These are phyloP conservation scores for Cheilosia soror DNA, from an alignment of 2,888 invertebrate species.

Conservation along the genomic window DNA sequence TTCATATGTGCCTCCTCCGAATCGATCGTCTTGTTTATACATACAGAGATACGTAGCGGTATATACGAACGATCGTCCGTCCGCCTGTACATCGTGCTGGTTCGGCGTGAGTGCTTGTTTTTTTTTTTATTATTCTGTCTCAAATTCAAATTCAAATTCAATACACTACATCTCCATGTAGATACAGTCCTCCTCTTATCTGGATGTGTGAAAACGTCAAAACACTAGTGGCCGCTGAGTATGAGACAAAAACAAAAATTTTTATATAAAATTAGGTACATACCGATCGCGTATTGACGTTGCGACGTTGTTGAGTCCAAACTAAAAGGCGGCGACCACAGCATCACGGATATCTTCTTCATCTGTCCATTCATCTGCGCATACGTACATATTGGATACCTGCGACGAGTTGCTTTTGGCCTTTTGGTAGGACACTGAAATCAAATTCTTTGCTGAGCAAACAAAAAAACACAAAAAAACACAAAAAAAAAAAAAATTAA, in stretches of 20 bases:
- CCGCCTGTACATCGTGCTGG: conserved; percentile 39
- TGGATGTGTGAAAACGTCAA: conserved; percentile 74
- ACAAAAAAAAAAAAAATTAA: no score
- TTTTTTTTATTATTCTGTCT: conserved; percentile 43
- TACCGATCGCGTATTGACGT: conserved; percentile 66
- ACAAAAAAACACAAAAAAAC: conserved; percentile 6
- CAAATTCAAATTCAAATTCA: conserved; percentile 69
- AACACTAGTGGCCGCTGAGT: conserved; percentile 59
- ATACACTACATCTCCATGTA: conserved; percentile 56
- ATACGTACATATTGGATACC: conserved; percentile 21
- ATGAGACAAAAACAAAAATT: conserved; percentile 62
- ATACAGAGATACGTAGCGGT: not conserved
- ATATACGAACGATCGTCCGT: not conserved
- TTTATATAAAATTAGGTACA: conserved; percentile 72
- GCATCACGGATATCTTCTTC: conserved; percentile 64
- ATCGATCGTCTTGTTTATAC: conserved; percentile 46
- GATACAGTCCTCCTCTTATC: conserved; percentile 60
- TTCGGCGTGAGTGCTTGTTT: conserved; percentile 16
- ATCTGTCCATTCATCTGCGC: conserved; percentile 51
- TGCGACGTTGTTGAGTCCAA: conserved; percentile 70
- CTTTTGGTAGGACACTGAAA: conserved; percentile 47
- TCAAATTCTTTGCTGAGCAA: conserved; percentile 54
- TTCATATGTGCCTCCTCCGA: conserved; percentile 59
- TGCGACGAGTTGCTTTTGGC: conserved; percentile 1
- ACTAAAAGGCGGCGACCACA: conserved; percentile 69